These are phyloP conservation scores for Halocynthia roretzi DNA, from an alignment of 23 tunicate genomes.

Conservation along the genomic window DNA sequence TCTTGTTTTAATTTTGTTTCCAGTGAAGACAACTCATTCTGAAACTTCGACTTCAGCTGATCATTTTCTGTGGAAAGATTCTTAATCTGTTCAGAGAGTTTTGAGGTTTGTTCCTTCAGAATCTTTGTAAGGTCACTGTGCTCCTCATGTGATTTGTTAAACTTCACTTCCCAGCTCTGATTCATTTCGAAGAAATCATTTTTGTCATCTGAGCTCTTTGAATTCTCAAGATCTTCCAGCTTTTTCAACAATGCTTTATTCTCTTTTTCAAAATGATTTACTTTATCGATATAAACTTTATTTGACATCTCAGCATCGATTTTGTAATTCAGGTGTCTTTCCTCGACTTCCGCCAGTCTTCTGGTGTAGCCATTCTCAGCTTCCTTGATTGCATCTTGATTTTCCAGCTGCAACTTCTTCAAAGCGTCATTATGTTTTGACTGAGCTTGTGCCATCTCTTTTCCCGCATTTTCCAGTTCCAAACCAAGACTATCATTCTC, in stretches of 20 bases:
- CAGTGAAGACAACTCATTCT: neutral
- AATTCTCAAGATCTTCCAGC: conserved; percentile 1
- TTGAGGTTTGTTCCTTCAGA: neutral
- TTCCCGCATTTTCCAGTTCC: conserved; percentile 20
- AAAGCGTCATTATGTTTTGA: neutral
- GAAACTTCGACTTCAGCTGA: neutral
- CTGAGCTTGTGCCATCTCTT: conserved; percentile 3
- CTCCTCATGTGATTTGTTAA: neutral
- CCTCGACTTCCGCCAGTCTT: neutral
- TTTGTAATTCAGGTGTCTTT: neutral
- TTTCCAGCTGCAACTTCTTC: conserved; percentile 1
- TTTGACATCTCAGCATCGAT: conserved; percentile 7
- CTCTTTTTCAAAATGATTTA: conserved; percentile 26
- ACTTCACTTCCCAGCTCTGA: neutral
- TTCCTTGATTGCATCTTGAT: neutral
- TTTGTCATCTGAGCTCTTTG: neutral
- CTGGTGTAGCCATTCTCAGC: neutral
- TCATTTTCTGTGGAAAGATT: neutral
- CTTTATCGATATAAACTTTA: conserved; percentile 13
- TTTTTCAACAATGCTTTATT: conserved; percentile 15
- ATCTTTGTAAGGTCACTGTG: neutral
- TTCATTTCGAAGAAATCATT: too few species aligned
- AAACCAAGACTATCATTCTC: conserved; percentile 17
- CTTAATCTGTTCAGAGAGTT: neutral
- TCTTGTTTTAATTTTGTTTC: neutral